These are phyloP conservation scores for Epirrhoe alternata DNA, from an alignment of 2,888 invertebrate species.

Conservation along the genomic window DNA sequence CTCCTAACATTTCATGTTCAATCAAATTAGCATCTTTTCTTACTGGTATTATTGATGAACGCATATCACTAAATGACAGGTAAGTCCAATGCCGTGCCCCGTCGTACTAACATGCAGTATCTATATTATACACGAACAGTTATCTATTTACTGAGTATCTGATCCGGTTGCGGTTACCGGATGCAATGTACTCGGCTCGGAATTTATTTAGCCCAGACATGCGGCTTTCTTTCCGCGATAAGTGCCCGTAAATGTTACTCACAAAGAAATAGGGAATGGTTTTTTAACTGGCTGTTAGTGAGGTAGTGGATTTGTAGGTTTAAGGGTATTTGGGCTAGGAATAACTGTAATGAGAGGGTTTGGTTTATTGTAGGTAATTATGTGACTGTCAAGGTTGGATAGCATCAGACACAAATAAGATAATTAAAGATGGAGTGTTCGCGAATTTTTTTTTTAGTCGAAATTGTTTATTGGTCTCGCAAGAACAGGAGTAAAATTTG, in stretches of 20 bases:
- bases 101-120: slow-evolving; percentile 3
- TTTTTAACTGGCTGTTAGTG: slow-evolving; percentile 1
- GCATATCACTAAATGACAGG: neutral
- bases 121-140: slow-evolving; percentile 15
- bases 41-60: neutral
- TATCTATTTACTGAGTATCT: slow-evolving; percentile 33
- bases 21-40: neutral
- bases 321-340: neutral
- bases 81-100: neutral
- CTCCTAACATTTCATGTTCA: neutral
- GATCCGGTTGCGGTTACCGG: slow-evolving; percentile 34
- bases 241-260: slow-evolving; percentile 21
- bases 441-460: no score
- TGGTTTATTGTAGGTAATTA: no score
- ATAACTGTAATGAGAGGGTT: no score
- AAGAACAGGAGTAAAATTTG: no score
- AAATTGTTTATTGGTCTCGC: no score
- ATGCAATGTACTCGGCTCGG: slow-evolving; percentile 29
- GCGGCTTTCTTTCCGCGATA: slow-evolving; percentile 34
- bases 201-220: slow-evolving; percentile 42
- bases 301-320: neutral
- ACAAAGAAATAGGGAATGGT: slow-evolving; percentile 22
- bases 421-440: no score
- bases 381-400: no score
- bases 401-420: no score